Conservation (phyloP, 2,797 vertebrate genomes). For the Leptodactylus fallax region DNA sequence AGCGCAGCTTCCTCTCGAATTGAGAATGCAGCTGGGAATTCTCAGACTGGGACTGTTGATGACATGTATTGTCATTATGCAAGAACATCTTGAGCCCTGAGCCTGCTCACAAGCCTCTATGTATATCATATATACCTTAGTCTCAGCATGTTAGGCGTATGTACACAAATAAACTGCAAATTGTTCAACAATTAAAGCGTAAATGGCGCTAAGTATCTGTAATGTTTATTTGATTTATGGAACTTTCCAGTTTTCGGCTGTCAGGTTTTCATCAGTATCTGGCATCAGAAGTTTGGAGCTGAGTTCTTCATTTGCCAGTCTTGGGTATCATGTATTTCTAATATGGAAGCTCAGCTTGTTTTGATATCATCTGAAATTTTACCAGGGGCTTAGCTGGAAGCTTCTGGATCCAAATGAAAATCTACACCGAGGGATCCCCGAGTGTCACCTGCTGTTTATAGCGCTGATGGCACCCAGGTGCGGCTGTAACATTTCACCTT, state of each 20-base stretch:
- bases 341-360: no score
- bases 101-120: neutral
- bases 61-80: constrained; percentile 57
- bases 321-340: no score
- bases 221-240: neutral
- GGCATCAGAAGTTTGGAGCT: no score
- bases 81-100: constrained; percentile 30
- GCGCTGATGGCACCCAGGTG: neutral
- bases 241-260: neutral
- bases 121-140: constrained; percentile 3
- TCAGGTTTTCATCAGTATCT: neutral
- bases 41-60: constrained; percentile 40
- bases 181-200: neutral
- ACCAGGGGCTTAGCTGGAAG: neutral
- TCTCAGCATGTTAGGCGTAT: neutral
- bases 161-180: neutral
- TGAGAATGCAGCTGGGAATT: constrained; percentile 61
- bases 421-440: neutral
- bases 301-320: no score
- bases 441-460: neutral
- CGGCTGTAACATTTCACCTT: neutral
- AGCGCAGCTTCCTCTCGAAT: constrained; percentile 42
- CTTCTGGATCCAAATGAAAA: neutral
- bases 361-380: neutral
- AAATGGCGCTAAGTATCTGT: neutral